Evolutionary conservation across 2,797 vertebrate species (phyloP).

Genomic region (Lepilemur ruficaudatus): DNA sequence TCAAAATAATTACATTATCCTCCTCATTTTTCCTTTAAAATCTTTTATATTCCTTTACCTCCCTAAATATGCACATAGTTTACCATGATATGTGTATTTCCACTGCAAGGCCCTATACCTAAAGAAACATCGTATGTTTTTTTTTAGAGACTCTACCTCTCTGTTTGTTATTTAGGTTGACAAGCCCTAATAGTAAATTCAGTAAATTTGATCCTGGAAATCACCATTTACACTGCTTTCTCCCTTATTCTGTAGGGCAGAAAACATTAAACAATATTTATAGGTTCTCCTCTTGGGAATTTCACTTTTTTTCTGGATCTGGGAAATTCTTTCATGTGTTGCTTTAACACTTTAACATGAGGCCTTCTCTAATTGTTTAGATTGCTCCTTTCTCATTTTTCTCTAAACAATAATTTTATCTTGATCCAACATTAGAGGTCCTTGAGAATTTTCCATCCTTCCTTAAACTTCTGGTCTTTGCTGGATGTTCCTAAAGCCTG

Average conservation of each 20-base stretch:
- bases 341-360: background rate
- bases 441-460: conserved; percentile 16
- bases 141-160: background rate
- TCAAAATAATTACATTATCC: background rate
- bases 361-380: background rate
- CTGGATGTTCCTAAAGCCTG: background rate
- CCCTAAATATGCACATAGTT: background rate
- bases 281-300: background rate
- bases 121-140: background rate
- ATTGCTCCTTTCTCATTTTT: background rate
- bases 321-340: background rate
- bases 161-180: background rate
- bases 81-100: background rate
- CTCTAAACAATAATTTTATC: background rate
- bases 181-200: background rate
- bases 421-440: background rate
- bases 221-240: background rate
- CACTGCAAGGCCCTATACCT: background rate
- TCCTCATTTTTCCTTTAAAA: background rate
- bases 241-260: background rate
- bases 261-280: background rate
- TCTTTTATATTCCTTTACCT: background rate
- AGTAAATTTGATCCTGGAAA: background rate
- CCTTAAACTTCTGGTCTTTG: background rate
- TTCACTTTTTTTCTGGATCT: background rate